Conservation (phyloP, 1,140 invertebrate genomes). For the Cydia pomonella region DNA sequence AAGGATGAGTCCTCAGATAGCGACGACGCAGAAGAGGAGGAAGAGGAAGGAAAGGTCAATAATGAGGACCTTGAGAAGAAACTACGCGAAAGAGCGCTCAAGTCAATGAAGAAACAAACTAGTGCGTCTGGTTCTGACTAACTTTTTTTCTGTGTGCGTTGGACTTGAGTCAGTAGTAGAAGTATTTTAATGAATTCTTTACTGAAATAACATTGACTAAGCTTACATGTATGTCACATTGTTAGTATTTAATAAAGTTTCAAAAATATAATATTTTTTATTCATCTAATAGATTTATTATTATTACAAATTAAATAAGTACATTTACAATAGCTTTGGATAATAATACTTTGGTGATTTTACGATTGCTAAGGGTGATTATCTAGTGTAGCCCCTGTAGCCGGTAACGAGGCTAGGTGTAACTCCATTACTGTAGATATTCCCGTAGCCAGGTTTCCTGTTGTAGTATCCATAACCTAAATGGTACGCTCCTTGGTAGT, state of each 20-base stretch:
- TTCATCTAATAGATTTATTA: conserved; percentile 37
- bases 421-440: conserved; percentile 65
- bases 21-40: conserved; percentile 84
- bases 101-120: conserved; percentile 83
- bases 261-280: conserved; percentile 42
- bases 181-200: conserved; percentile 50
- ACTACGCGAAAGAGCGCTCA: conserved; percentile 91
- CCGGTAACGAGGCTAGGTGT: conserved; percentile 71
- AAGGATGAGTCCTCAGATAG: conserved; percentile 85
- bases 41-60: conserved; percentile 85
- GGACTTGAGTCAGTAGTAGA: conserved; percentile 22
- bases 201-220: conserved; percentile 60
- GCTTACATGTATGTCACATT: conserved; percentile 65
- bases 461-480: conserved; percentile 71
- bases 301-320: conserved; percentile 25
- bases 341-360: conserved; percentile 51
- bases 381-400: conserved; percentile 69
- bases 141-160: conserved; percentile 24
- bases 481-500: conserved; percentile 62
- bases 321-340: conserved; percentile 48
- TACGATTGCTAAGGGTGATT: conserved; percentile 44
- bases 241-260: conserved; percentile 63
- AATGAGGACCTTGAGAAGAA: conserved; percentile 93
- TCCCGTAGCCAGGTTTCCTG: conserved; percentile 58
- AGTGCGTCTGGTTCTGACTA: conserved; percentile 77